phyloP scores from a whole-genome alignment of 2,797 vertebrate genomes.

The Leptoclinus maculatus region DNA sequence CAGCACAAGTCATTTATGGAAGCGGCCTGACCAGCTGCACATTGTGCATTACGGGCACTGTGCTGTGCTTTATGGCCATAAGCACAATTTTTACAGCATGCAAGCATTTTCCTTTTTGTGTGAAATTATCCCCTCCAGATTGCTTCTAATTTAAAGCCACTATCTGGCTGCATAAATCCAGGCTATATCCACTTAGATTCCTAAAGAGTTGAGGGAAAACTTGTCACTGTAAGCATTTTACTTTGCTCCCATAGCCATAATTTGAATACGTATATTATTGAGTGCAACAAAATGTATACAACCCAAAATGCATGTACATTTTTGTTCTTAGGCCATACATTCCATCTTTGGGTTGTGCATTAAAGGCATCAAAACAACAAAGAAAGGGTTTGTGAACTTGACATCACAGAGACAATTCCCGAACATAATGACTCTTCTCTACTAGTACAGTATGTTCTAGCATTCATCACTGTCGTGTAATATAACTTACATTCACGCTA shows the following conservation, averaged over 20 bases:
- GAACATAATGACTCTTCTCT: neutral
- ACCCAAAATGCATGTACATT: neutral
- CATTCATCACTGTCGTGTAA: neutral
- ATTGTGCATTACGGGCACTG: constrained; percentile 28
- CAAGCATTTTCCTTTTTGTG: constrained; percentile 66
- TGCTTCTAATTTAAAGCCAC: constrained; percentile 66
- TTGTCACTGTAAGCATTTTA: constrained; percentile 44
- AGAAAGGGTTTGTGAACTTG: neutral
- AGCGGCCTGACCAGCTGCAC: constrained; percentile 60
- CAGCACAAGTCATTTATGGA: constrained; percentile 43
- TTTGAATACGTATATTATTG: constrained; percentile 11
- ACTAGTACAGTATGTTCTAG: neutral
- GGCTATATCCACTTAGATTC: constrained; percentile 42
- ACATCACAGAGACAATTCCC: neutral
- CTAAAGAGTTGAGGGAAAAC: constrained; percentile 43
- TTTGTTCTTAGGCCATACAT: neutral
- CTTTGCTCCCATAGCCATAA: constrained; percentile 11
- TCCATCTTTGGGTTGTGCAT: neutral
- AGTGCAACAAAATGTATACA: constrained; percentile 1
- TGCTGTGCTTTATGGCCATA: constrained; percentile 65
- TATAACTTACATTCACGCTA: neutral
- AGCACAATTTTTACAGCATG: constrained; percentile 64
- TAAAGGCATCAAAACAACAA: neutral
- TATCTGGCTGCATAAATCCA: constrained; percentile 61
- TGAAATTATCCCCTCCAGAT: constrained; percentile 64